Conservation (phyloP, 2,797 vertebrate genomes). For the Champsocephalus gunnari region DNA sequence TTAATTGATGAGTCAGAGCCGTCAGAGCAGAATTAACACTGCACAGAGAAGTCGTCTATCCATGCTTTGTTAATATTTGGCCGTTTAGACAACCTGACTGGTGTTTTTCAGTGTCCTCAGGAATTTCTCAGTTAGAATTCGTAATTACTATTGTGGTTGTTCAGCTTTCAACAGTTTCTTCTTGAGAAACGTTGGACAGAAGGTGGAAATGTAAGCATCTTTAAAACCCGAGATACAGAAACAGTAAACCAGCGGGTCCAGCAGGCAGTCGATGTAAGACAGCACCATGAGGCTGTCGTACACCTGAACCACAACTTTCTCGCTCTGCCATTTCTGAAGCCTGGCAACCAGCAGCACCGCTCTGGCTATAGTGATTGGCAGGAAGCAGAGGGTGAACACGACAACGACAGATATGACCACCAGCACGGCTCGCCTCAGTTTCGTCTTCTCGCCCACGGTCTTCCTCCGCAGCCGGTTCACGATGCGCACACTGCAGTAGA, state of each 20-base stretch:
- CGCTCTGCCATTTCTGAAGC: fast-evolving
- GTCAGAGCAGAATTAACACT: too few relatives aligned
- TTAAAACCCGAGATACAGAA: conserved; percentile 85
- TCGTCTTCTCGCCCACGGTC: conserved; percentile 69
- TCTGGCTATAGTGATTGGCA: conserved; percentile 73
- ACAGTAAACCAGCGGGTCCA: conserved; percentile 86
- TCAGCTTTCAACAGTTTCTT: conserved; percentile 16
- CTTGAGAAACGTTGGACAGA: conserved; percentile 57
- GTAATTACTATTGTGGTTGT: background rate
- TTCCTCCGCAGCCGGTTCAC: conserved; percentile 71
- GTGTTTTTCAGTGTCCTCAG: too few relatives aligned
- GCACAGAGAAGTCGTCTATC: too few relatives aligned
- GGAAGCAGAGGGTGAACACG: conserved; percentile 80
- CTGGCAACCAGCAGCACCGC: conserved; percentile 48
- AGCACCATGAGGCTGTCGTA: conserved; percentile 82
- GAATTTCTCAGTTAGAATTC: background rate
- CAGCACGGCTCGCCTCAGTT: conserved; percentile 67
- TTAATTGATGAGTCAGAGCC: too few relatives aligned
- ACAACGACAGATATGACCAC: conserved; percentile 66
- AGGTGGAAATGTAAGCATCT: conserved; percentile 65
- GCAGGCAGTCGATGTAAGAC: conserved; percentile 82
- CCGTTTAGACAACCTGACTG: too few relatives aligned
- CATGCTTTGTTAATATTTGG: too few relatives aligned
- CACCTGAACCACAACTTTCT: conserved; percentile 66
- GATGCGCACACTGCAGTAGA: conserved; percentile 75